Evolutionary conservation across 2,797 vertebrate species (phyloP).

Genomic region (Rhinichthys osculus): DNA sequence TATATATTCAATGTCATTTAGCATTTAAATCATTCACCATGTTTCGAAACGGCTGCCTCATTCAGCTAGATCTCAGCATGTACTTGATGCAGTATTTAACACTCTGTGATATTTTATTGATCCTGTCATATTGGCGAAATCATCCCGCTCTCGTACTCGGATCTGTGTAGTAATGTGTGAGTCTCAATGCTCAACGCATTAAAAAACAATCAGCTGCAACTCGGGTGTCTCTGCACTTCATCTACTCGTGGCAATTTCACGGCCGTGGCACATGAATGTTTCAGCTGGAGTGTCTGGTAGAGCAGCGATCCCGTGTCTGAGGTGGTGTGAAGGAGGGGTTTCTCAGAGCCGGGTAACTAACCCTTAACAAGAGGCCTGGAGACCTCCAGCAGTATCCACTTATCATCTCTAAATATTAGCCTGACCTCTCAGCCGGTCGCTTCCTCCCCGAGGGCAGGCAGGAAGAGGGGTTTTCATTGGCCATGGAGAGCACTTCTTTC

Average conservation of each 20-base stretch:
- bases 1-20: constrained; percentile 29
- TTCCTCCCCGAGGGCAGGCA: constrained; percentile 47
- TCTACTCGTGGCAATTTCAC: constrained; percentile 54
- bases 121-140: constrained; percentile 51
- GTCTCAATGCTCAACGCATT: constrained; percentile 56
- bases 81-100: constrained; percentile 47
- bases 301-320: constrained; percentile 35
- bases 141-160: constrained; percentile 36
- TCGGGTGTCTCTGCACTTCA: constrained; percentile 50
- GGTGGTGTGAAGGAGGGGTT: constrained; percentile 30
- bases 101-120: constrained; percentile 59
- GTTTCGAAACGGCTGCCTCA: constrained; percentile 25
- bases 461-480: constrained; percentile 48
- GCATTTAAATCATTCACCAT: constrained; percentile 38
- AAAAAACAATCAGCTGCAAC: constrained; percentile 61
- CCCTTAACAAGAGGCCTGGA: constrained; percentile 51
- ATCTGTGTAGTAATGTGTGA: constrained; percentile 50
- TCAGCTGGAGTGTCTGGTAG: constrained; percentile 41
- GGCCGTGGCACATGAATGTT: constrained; percentile 56
- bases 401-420: constrained; percentile 62
- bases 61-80: constrained; percentile 36
- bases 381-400: constrained; percentile 57
- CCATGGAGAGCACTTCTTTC: constrained; percentile 50
- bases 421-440: constrained; percentile 54
- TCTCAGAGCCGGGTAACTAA: constrained; percentile 35